Evolutionary conservation across 2,888 invertebrate species (phyloP).

Genomic region (Chalcis sispes): DNA sequence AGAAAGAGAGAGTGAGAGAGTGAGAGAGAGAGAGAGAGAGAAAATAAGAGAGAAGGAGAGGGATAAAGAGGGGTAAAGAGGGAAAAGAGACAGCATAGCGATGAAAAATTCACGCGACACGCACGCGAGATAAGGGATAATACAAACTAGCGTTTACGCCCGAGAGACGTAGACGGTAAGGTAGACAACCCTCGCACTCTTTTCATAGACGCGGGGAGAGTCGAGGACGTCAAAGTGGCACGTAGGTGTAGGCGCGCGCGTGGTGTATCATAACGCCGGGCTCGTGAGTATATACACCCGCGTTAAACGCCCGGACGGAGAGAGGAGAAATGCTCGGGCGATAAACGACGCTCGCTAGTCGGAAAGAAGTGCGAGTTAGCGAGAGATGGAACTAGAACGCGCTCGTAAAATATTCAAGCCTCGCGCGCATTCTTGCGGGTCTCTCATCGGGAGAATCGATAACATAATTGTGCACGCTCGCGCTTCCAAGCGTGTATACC

Average conservation of each 20-base stretch:
- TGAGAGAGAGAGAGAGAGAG: too few relatives aligned
- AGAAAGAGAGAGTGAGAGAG: too few relatives aligned
- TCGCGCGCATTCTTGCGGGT: conserved; percentile 30
- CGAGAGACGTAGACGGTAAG: neutral
- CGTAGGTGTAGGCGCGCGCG: neutral
- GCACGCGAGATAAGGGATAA: neutral
- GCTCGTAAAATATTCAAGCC: conserved; percentile 40
- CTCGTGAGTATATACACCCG: too few relatives aligned
- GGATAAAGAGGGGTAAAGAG: too few relatives aligned
- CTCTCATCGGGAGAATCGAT: conserved; percentile 32
- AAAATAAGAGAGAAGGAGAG: too few relatives aligned
- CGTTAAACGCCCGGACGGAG: too few relatives aligned
- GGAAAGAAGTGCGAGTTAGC: neutral
- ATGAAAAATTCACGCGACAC: conserved; percentile 43
- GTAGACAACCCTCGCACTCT: neutral
- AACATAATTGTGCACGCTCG: conserved; percentile 38
- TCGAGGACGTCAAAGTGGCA: conserved; percentile 33
- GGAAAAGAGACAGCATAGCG: neutral
- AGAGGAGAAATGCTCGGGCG: too few relatives aligned
- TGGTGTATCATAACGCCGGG: neutral
- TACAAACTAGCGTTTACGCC: neutral
- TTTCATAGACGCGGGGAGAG: neutral
- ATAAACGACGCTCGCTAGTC: neutral
- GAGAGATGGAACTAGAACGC: conserved; percentile 17
- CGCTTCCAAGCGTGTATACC: neutral